Conservation (phyloP, 1,140 invertebrate genomes). For the Zaprionus vittiger region DNA sequence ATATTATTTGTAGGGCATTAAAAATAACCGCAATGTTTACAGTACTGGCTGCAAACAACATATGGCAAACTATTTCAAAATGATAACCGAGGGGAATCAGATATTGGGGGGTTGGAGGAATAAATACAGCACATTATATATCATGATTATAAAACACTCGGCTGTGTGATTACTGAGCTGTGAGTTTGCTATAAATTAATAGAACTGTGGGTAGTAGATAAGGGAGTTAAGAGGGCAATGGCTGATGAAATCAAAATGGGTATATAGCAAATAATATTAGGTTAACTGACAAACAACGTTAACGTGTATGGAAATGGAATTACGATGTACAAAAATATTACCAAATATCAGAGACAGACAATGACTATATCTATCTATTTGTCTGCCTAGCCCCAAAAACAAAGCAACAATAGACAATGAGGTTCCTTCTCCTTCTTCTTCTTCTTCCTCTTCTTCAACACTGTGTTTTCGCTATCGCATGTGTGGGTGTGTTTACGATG, state of each 20-base stretch:
- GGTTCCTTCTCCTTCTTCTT: slow-evolving; percentile 20
- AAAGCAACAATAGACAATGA: slow-evolving; percentile 62
- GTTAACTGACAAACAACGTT: background rate
- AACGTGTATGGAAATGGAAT: slow-evolving; percentile 34
- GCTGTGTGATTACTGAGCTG: background rate
- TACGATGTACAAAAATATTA: slow-evolving; percentile 48
- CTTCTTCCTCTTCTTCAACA: background rate
- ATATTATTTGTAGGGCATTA: background rate
- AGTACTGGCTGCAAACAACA: slow-evolving; percentile 7
- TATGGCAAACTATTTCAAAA: slow-evolving; percentile 31
- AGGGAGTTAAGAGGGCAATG: background rate
- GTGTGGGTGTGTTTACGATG: slow-evolving; percentile 45
- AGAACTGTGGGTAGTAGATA: background rate
- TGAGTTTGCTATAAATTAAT: background rate
- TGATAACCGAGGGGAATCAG: slow-evolving; percentile 15
- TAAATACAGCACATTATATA: slow-evolving; percentile 1
- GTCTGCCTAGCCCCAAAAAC: slow-evolving; percentile 39
- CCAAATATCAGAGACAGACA: slow-evolving; percentile 60
- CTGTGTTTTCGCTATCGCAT: slow-evolving; percentile 39
- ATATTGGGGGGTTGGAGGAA: background rate
- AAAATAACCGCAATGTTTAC: slow-evolving; percentile 16
- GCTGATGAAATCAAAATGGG: slow-evolving; percentile 18
- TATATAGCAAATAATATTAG: slow-evolving; percentile 18
- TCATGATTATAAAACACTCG: slow-evolving; percentile 14
- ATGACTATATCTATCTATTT: slow-evolving; percentile 32